phyloP scores from a whole-genome alignment of 2,797 vertebrate species.

The Tarsius wallacei region DNA sequence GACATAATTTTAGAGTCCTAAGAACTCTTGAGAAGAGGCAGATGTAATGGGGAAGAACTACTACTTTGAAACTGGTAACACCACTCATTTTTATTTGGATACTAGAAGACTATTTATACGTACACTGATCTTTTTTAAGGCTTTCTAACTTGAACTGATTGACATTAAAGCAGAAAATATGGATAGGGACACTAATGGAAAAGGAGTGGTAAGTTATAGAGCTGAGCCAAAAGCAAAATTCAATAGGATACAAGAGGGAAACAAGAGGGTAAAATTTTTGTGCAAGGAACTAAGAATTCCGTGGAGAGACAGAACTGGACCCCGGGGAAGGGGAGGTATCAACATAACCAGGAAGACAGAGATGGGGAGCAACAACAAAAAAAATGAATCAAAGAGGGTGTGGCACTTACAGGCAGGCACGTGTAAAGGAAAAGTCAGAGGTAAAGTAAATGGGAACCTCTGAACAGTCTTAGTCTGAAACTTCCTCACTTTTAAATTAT shows the following conservation, averaged over 20 bases:
- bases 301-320: background rate
- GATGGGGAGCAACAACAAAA: constrained; percentile 19
- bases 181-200: background rate
- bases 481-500: background rate
- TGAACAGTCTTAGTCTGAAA: background rate
- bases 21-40: background rate
- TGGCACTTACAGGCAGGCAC: background rate
- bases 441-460: constrained; percentile 10
- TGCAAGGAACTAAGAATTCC: constrained; percentile 32
- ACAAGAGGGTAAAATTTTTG: background rate
- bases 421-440: background rate
- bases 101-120: constrained; percentile 18
- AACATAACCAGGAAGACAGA: background rate
- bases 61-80: background rate
- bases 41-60: background rate
- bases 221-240: constrained; percentile 26
- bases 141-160: constrained; percentile 15
- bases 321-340: background rate
- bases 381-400: background rate
- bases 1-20: background rate
- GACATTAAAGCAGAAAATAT: background rate
- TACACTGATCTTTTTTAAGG: constrained; percentile 10
- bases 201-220: background rate
- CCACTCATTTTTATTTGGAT: background rate
- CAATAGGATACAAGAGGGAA: background rate